Conservation (phyloP, 2,113 vertebrate species). For the Cercopithecus mona region DNA sequence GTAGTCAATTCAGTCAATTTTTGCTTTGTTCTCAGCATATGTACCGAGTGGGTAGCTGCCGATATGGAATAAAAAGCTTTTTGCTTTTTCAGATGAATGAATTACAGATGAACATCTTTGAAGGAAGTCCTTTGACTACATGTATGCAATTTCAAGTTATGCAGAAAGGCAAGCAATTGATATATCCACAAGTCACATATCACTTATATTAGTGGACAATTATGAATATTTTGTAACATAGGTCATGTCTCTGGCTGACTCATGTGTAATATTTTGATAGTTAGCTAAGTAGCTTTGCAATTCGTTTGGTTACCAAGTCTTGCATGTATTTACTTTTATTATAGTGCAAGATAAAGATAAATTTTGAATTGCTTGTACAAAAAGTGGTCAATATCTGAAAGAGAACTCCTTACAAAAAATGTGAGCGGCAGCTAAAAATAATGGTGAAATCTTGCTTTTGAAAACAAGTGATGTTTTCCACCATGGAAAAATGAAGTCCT, state of each 20-base stretch:
- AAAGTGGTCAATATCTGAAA: background rate
- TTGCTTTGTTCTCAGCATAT: constrained; percentile 55
- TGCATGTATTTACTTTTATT: constrained; percentile 6
- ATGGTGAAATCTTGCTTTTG: constrained; percentile 15
- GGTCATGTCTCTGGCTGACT: background rate
- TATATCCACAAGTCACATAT: background rate
- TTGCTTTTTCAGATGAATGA: constrained; percentile 27
- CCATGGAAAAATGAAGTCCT: background rate
- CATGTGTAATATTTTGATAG: background rate
- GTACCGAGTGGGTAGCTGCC: background rate
- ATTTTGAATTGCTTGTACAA: constrained; percentile 6
- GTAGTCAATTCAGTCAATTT: constrained; percentile 20
- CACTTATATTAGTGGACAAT: background rate
- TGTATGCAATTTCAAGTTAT: constrained; percentile 2
- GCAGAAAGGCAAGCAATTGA: constrained; percentile 24
- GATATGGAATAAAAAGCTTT: background rate
- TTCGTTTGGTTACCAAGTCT: background rate
- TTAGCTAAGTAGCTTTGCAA: background rate
- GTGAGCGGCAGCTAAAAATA: background rate
- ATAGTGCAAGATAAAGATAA: background rate
- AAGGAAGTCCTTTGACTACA: background rate
- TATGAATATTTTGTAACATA: constrained; percentile 1
- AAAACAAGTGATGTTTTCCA: background rate
- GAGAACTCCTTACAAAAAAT: background rate
- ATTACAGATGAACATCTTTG: constrained; percentile 7